These are phyloP conservation scores for Mus pahari DNA, from an alignment of 2,113 vertebrate genomes.

Conservation along the genomic window DNA sequence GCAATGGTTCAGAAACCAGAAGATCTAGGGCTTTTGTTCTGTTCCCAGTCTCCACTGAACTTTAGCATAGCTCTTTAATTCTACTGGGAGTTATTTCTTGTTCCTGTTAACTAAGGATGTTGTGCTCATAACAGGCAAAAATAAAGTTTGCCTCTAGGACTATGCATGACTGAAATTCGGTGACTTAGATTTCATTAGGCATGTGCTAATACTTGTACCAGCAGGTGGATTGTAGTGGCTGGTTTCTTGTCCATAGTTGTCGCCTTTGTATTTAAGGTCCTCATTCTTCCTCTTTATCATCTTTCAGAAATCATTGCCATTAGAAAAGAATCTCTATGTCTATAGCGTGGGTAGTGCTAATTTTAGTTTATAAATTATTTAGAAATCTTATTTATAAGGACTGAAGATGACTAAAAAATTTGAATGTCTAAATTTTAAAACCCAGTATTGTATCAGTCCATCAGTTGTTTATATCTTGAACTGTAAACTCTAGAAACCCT, in stretches of 20 bases:
- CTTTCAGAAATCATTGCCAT: background rate
- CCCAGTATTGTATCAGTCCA: background rate
- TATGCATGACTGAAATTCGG: background rate
- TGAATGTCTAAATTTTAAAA: background rate
- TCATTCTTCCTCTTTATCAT: background rate
- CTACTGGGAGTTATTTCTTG: background rate
- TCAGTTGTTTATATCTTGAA: background rate
- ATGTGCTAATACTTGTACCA: background rate
- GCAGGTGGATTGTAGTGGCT: background rate
- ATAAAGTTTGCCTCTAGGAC: background rate
- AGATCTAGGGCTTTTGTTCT: background rate
- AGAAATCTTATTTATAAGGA: background rate
- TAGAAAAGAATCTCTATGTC: background rate
- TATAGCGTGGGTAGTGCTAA: background rate
- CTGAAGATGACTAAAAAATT: background rate
- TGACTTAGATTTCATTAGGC: background rate
- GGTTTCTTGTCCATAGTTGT: background rate
- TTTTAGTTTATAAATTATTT: conserved; percentile 39
- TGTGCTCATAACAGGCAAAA: background rate
- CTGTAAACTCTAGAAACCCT: conserved; percentile 33
- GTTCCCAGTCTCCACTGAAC: background rate
- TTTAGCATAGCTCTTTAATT: conserved; percentile 33
- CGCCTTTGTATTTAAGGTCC: background rate
- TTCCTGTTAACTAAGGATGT: background rate
- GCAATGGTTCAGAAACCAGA: background rate